Conservation (phyloP, 2,888 invertebrate genomes). For the Anarsia innoxiella region DNA sequence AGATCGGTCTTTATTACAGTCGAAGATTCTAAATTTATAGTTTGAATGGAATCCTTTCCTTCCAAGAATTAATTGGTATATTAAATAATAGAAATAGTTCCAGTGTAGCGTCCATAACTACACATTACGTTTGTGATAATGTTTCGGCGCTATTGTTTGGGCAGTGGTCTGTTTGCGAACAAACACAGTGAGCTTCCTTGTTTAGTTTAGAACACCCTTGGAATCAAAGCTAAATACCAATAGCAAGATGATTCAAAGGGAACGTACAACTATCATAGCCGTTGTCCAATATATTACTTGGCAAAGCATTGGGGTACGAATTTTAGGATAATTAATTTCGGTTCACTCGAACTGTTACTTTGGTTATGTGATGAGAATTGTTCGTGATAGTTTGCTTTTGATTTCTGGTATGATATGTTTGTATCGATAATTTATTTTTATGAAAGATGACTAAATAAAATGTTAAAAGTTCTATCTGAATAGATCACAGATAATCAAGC, state of each 20-base stretch:
- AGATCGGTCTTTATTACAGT: not conserved
- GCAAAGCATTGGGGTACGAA: not conserved
- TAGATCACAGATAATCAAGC: too few relatives aligned
- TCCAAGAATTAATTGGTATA: not conserved
- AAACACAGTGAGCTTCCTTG: slow-evolving; percentile 16
- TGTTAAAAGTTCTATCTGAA: too few relatives aligned
- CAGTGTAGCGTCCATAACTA: not conserved
- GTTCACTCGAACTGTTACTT: not conserved
- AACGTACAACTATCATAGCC: not conserved
- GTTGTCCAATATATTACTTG: too few relatives aligned
- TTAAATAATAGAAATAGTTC: not conserved
- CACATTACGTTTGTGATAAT: not conserved
- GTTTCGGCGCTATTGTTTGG: slow-evolving; percentile 15
- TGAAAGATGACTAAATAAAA: too few relatives aligned
- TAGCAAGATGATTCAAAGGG: slow-evolving; percentile 4
- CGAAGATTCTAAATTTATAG: not conserved
- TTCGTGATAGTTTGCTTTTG: not conserved
- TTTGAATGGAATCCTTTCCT: not conserved
- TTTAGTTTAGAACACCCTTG: slow-evolving; percentile 12
- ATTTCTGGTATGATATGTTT: not conserved
- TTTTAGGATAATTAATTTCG: not conserved
- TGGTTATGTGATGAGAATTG: not conserved
- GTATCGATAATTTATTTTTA: not conserved
- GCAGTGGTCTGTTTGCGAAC: slow-evolving; percentile 13
- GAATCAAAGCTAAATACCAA: slow-evolving; percentile 13